Conservation (phyloP, 2,797 vertebrate species). For the Takifugu ocellatus region DNA sequence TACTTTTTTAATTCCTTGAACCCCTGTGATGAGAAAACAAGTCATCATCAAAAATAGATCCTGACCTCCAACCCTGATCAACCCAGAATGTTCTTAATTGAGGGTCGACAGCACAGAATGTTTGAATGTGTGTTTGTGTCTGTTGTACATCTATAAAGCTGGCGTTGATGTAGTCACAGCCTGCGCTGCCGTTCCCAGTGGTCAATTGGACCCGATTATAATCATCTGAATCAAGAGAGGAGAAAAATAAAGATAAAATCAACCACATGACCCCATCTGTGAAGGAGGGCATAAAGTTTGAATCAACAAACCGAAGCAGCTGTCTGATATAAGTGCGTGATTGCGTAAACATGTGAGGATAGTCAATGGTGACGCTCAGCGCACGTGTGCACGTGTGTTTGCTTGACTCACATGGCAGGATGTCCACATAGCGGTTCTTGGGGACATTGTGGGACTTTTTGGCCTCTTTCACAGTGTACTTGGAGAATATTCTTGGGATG, state of each 20-base stretch:
- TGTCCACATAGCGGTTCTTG: slow-evolving; percentile 97
- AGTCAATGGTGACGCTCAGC: too few relatives aligned
- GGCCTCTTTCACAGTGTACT: slow-evolving; percentile 87
- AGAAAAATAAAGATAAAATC: background rate
- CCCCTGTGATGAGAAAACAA: slow-evolving; percentile 77
- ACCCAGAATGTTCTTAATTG: background rate
- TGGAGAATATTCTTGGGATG: slow-evolving; percentile 89
- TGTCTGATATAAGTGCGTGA: too few relatives aligned
- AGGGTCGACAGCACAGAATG: background rate
- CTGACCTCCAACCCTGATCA: background rate
- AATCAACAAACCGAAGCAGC: too few relatives aligned
- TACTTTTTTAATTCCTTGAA: slow-evolving; percentile 95
- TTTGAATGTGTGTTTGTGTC: background rate
- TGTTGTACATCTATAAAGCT: slow-evolving; percentile 90
- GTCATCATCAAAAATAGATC: background rate
- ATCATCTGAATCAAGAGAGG: slow-evolving; percentile 79
- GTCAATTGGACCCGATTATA: slow-evolving; percentile 88
- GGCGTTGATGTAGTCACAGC: slow-evolving; percentile 94
- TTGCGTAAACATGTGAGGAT: too few relatives aligned
- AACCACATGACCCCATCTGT: background rate
- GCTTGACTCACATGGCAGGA: slow-evolving; percentile 89
- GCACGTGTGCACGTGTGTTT: background rate
- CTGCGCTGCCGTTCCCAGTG: slow-evolving; percentile 75
- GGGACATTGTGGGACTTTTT: slow-evolving; percentile 80
- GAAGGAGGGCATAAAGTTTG: too few relatives aligned